Percentiles rank a stretch among this genome's conserved stretches.
Evolutionary conservation across 2,797 vertebrate species (phyloP).

Genomic region (Urocyon cinereoargenteus): DNA sequence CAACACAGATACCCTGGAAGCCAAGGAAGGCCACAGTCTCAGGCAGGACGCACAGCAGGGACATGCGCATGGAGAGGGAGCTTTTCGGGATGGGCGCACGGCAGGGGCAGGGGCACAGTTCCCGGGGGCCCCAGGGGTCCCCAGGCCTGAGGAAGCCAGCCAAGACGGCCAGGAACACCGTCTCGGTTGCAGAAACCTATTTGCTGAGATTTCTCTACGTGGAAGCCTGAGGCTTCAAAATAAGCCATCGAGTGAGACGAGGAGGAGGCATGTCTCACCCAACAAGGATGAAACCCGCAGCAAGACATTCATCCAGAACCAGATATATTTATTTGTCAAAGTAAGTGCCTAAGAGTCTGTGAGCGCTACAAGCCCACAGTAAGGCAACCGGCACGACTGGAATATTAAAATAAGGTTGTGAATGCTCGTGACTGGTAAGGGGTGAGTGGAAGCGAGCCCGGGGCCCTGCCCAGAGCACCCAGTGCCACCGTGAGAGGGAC

Average conservation of each 20-base stretch:
- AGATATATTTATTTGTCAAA: not conserved
- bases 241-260: no score
- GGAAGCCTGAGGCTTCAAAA: not conserved
- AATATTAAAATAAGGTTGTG: not conserved
- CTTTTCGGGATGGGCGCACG: not conserved
- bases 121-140: rapidly evolving
- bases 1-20: not conserved
- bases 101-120: rapidly evolving
- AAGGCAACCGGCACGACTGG: not conserved
- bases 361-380: not conserved
- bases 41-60: not conserved
- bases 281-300: no score
- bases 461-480: no score
- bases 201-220: not conserved
- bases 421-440: rapidly evolving
- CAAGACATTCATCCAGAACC: not conserved
- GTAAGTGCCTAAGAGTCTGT: not conserved
- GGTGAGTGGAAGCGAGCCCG: not conserved
- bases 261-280: rapidly evolving
- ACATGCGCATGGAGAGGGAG: not conserved
- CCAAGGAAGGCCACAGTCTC: not conserved
- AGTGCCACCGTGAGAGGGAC: no score
- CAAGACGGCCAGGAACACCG: not conserved
- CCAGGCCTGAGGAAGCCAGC: not conserved
- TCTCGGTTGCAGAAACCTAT: not conserved